Evolutionary conservation across 1,140 invertebrate genomes (phyloP), one percentile per base, ranked within the genome.

Genomic region (Papilio glaucus): DNA sequence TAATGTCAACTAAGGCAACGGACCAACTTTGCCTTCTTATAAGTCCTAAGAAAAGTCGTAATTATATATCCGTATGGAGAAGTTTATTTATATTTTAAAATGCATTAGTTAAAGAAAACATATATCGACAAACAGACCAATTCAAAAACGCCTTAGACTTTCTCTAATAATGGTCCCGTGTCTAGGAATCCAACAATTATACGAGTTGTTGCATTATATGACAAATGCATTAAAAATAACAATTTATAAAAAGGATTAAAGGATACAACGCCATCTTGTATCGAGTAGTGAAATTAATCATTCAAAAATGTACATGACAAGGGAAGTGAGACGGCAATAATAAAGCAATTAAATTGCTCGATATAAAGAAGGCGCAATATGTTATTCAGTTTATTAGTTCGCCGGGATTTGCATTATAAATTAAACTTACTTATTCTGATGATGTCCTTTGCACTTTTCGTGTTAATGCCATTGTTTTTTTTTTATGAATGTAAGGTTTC

Each of bases 271-370:
- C 85, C 87, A 87, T 86, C 87, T 89, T 65, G 77, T 71, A 73
- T 63, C 73, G 81, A 87, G 83, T 87, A 89, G 85, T 72, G 41
- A 63, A 45, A 77, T 74, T 72, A 39, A 73, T n/a, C 18, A 70
- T 70, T 39, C 49, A 68, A 75, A 76, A 41, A 78, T 29, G 5
- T 60, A 7, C 57, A 0, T 15, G 7, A 53, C 63, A 38, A 1
- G 33, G 15, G 4, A 42, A 42, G 26, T 10, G 7, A 49, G 67
- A 53, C 12, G 45, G 65, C 61, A 73, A 71, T 82, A 86, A 86
- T 86, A 85, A 81, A 87, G 77, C 79, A 81, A 87, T 89, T 85
- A 81, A 86, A 81, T 79, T 86, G 80, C 78, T 72, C 15, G 72
- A 76, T 42, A 72, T 79, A 76, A 80, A 76, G 29, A 79, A 68